phyloP scores from a whole-genome alignment of 2,888 invertebrate genomes.

The Exephanes ischioxanthus region DNA sequence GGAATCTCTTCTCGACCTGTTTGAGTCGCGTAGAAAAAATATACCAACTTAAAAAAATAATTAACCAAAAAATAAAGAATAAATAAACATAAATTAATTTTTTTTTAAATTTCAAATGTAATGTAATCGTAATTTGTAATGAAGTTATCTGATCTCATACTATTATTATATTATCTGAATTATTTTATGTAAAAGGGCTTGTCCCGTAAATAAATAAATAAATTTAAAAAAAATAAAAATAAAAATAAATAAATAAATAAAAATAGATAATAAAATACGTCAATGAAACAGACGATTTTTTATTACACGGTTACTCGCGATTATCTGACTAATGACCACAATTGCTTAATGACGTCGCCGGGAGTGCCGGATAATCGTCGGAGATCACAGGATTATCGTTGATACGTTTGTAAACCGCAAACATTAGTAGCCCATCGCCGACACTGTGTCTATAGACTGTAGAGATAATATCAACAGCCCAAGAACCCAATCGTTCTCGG shows the following conservation, averaged over 20 bases:
- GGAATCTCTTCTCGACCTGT: background rate
- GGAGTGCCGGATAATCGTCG: constrained; percentile 29
- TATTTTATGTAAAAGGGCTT: too few species aligned
- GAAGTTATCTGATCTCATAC: too few species aligned
- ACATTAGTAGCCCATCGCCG: constrained; percentile 52
- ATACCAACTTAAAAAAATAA: background rate
- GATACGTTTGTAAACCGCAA: constrained; percentile 57
- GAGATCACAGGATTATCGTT: constrained; percentile 53
- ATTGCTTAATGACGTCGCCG: constrained; percentile 16
- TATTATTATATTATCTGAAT: too few species aligned
- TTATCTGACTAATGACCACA: background rate
- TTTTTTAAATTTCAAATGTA: too few species aligned
- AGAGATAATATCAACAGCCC: constrained; percentile 44
- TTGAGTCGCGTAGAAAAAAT: background rate
- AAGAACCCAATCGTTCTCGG: constrained; percentile 35
- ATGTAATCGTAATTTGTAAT: too few species aligned
- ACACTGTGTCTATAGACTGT: constrained; percentile 45
- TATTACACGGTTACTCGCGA: background rate
- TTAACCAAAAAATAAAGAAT: too few species aligned
- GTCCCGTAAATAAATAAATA: too few species aligned
- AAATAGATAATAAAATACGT: background rate
- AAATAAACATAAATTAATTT: too few species aligned
- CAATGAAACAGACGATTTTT: constrained; percentile 8
- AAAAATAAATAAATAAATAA: too few species aligned
- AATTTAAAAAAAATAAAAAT: background rate